Conservation (phyloP, 2,797 vertebrate genomes). For the Antrozous pallidus region DNA sequence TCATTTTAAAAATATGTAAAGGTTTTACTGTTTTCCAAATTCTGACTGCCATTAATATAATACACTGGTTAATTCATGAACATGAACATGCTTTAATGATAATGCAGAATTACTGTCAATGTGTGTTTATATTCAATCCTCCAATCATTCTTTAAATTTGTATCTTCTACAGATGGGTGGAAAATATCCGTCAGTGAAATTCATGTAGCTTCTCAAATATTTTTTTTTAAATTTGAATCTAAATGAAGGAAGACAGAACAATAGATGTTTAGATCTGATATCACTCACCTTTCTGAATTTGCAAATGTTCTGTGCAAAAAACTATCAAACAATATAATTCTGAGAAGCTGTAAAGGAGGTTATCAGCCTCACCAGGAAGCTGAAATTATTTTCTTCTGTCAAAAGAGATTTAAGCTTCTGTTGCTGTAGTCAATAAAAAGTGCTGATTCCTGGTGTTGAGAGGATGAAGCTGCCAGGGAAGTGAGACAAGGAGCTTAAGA, state of each 20-base stretch:
- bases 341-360: not conserved
- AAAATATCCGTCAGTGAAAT: not conserved
- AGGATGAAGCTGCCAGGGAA: not conserved
- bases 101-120: not conserved
- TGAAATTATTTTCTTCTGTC: not conserved
- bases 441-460: not conserved
- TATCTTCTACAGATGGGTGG: not conserved
- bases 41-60: not conserved
- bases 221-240: not conserved
- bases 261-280: not conserved
- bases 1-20: not conserved
- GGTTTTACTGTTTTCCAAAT: not conserved
- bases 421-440: not conserved
- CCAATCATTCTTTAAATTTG: not conserved
- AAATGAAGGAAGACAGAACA: not conserved
- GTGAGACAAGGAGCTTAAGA: not conserved
- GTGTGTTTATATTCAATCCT: not conserved
- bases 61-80: not conserved
- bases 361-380: not conserved
- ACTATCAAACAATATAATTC: not conserved
- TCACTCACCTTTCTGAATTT: not conserved
- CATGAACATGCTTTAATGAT: not conserved
- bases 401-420: not conserved
- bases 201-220: not conserved
- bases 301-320: not conserved